Evolutionary conservation across 2,113 vertebrate species (phyloP).

Genomic region (Cromileptes altivelis): DNA sequence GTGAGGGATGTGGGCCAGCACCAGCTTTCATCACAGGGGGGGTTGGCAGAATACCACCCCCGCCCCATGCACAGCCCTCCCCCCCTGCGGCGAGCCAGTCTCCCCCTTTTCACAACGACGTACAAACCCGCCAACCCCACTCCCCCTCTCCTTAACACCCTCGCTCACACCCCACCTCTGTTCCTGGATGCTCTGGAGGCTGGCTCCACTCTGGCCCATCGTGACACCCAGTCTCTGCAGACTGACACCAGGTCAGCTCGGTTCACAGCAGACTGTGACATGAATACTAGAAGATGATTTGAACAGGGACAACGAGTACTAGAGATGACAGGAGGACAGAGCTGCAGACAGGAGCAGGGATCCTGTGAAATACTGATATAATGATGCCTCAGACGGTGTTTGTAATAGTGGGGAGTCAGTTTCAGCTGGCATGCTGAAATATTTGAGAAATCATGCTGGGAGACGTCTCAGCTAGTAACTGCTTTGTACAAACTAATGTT

Average conservation of each 20-base stretch:
- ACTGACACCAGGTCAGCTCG: conserved; percentile 81
- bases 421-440: conserved; percentile 38
- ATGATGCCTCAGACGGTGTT: conserved; percentile 50
- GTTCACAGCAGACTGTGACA: conserved; percentile 43
- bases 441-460: conserved; percentile 40
- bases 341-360: conserved; percentile 39
- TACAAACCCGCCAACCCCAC: conserved; percentile 57
- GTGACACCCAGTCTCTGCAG: conserved; percentile 80
- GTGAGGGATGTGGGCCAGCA: conserved; percentile 63
- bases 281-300: conserved; percentile 61
- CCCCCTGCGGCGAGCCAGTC: conserved; percentile 88
- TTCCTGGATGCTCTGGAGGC: conserved; percentile 81
- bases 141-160: conserved; percentile 58
- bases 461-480: conserved; percentile 29
- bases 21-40: conserved; percentile 68
- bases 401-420: conserved; percentile 31
- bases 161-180: conserved; percentile 76
- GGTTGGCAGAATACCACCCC: conserved; percentile 79
- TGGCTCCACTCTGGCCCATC: conserved; percentile 64
- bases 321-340: conserved; percentile 54
- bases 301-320: conserved; percentile 32
- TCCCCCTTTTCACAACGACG: conserved; percentile 81
- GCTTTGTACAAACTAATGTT: conserved; percentile 38
- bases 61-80: conserved; percentile 90
- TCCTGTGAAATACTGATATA: conserved; percentile 64